These are phyloP conservation scores for Andrena flavipes DNA, from an alignment of 2,888 invertebrate genomes.

Conservation along the genomic window DNA sequence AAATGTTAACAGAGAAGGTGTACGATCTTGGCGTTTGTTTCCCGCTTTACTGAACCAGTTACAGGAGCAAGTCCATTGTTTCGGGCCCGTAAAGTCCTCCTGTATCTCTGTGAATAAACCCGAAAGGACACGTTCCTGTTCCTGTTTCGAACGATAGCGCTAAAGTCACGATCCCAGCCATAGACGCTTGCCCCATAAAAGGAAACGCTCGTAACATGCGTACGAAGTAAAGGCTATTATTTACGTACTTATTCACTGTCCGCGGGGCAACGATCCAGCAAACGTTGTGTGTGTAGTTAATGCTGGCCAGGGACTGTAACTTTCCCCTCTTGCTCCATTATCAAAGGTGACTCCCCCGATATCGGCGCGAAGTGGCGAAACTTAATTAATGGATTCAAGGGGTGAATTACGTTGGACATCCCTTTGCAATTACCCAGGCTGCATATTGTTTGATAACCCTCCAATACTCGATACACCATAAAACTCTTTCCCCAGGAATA, in stretches of 20 bases:
- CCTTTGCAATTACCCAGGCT: no score
- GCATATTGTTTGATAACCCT: no score
- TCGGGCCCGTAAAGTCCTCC: conserved; percentile 2
- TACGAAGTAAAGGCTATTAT: conserved; percentile 50
- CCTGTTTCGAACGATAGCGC: conserved; percentile 27
- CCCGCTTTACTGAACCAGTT: not conserved
- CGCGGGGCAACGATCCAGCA: conserved; percentile 49
- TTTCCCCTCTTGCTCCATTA: conserved; percentile 51
- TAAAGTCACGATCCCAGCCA: conserved; percentile 26
- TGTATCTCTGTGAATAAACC: conserved; percentile 25
- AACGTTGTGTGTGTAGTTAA: conserved; percentile 41
- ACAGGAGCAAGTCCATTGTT: not conserved
- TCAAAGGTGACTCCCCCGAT: conserved; percentile 53
- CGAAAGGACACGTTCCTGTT: conserved; percentile 17
- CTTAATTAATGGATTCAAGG: conserved; percentile 33
- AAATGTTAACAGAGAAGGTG: not conserved
- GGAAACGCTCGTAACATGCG: conserved; percentile 50
- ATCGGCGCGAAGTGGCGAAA: conserved; percentile 9
- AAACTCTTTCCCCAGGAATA: no score
- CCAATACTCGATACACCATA: no score
- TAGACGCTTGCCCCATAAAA: conserved; percentile 33
- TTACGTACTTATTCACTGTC: conserved; percentile 55
- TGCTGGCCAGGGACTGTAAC: conserved; percentile 24
- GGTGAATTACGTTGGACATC: not conserved
- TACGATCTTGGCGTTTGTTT: not conserved